These are phyloP conservation scores for Xyliphius kryptos DNA, from an alignment of 2,113 vertebrate species.

Conservation along the genomic window DNA sequence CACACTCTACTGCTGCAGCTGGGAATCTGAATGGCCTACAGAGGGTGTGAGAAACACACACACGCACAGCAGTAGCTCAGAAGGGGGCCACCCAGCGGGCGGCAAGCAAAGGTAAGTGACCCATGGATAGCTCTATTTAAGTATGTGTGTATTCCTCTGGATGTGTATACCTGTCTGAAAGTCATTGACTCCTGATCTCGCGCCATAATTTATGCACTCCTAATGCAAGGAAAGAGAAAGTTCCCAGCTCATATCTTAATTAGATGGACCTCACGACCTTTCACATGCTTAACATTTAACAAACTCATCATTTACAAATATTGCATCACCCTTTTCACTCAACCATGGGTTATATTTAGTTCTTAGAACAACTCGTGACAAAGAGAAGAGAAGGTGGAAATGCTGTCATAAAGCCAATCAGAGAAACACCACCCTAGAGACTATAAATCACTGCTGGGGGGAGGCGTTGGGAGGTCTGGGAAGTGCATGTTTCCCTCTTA, in stretches of 20 bases:
- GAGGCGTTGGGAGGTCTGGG: conserved; percentile 67
- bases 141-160: conserved; percentile 47
- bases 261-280: conserved; percentile 41
- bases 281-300: conserved; percentile 25
- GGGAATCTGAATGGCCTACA: conserved; percentile 33
- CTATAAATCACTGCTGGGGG: conserved; percentile 63
- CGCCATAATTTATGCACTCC: conserved; percentile 36
- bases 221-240: conserved; percentile 35
- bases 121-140: conserved; percentile 54
- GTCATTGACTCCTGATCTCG: conserved; percentile 31
- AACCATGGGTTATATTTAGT: conserved; percentile 47
- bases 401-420: conserved; percentile 70
- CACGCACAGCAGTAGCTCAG: conserved; percentile 57
- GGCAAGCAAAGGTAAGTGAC: conserved; percentile 62
- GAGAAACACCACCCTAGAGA: conserved; percentile 47
- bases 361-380: conserved; percentile 46
- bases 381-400: conserved; percentile 57
- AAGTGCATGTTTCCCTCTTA: conserved; percentile 70
- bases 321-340: conserved; percentile 39
- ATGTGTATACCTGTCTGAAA: conserved; percentile 30
- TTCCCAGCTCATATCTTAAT: conserved; percentile 35
- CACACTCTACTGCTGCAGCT: conserved; percentile 33
- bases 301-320: conserved; percentile 28
- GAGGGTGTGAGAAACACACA: conserved; percentile 35
- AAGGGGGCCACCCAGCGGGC: conserved; percentile 55